Conservation (phyloP, 2,888 invertebrate genomes). For the Athalia circularis region DNA sequence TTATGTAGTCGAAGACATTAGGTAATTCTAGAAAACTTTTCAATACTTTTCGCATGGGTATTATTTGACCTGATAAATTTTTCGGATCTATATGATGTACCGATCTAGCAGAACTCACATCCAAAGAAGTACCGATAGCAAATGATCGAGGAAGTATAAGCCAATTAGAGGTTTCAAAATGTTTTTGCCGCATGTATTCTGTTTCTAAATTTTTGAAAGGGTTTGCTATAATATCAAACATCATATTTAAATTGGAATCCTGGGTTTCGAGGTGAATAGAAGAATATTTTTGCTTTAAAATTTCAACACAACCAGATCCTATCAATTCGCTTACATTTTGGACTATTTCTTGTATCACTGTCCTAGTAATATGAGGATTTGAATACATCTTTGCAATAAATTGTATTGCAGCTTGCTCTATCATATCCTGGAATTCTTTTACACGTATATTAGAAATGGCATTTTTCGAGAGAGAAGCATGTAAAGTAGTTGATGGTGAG, state of each 20-base stretch:
- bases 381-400: constrained; percentile 40
- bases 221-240: constrained; percentile 9
- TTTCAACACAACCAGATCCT: constrained; percentile 1
- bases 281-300: constrained; percentile 8
- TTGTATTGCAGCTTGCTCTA: neutral
- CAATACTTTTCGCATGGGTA: constrained; percentile 44
- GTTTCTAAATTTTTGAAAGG: constrained; percentile 12
- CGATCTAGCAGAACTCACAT: neutral
- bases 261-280: neutral
- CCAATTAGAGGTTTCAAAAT: neutral
- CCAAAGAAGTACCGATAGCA: constrained; percentile 9
- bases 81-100: neutral
- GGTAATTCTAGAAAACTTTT: constrained; percentile 37
- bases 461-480: neutral
- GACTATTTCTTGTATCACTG: constrained; percentile 33
- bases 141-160: constrained; percentile 39
- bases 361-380: constrained; percentile 13
- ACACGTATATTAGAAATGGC: neutral
- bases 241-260: neutral
- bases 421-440: neutral
- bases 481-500: too few species aligned
- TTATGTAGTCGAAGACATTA: constrained; percentile 35
- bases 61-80: constrained; percentile 15
- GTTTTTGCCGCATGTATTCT: constrained; percentile 14
- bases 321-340: constrained; percentile 7